phyloP scores from a whole-genome alignment of 2,113 vertebrate genomes.

The Gulo gulo region DNA sequence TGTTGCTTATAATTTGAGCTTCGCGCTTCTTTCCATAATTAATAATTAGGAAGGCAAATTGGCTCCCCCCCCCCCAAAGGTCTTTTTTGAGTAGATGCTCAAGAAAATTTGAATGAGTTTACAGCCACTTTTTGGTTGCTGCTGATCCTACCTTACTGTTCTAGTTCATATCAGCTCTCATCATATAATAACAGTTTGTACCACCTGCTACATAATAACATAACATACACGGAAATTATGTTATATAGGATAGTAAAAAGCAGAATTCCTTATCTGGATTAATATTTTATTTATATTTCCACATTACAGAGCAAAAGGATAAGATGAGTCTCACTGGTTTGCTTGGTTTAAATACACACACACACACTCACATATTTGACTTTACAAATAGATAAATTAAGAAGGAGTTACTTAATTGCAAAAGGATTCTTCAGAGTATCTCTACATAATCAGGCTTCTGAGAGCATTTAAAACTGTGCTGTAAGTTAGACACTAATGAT shows the following conservation, averaged over 20 bases:
- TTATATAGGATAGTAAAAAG: background rate
- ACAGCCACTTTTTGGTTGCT: background rate
- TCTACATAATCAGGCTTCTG: background rate
- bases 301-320: background rate
- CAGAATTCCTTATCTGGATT: background rate
- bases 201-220: background rate
- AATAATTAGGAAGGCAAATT: background rate
- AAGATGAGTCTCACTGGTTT: background rate
- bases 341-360: background rate
- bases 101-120: background rate
- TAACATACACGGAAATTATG: fast-evolving
- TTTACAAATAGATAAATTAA: background rate
- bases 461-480: background rate
- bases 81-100: background rate
- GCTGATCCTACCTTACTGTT: background rate
- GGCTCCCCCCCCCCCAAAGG: fast-evolving
- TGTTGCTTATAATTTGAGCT: background rate
- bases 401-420: background rate
- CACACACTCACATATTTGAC: background rate
- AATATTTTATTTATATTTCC: background rate
- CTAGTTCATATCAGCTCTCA: background rate
- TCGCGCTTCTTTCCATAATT: background rate
- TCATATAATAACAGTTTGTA: background rate
- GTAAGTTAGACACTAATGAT: background rate
- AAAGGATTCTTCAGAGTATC: background rate